Percentiles rank a stretch among this genome's conserved stretches.
phyloP scores from a whole-genome alignment of 2,888 invertebrate genomes.

The Rapana venosa region DNA sequence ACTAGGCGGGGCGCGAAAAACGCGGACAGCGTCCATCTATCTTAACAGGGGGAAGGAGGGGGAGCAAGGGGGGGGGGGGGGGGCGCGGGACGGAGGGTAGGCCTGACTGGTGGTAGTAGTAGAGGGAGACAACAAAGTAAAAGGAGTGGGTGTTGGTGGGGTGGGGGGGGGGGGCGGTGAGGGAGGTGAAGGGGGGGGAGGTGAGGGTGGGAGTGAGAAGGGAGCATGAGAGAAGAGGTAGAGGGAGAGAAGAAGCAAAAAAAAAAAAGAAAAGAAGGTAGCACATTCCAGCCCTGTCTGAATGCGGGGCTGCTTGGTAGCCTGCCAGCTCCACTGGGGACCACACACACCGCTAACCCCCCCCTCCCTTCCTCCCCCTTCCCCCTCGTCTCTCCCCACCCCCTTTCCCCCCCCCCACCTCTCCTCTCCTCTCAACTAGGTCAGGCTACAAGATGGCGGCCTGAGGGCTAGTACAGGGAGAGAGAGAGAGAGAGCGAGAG shows the following conservation, averaged over 20 bases:
- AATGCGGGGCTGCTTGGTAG: slow-evolving; percentile 35
- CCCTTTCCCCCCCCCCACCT: slow-evolving; percentile 35
- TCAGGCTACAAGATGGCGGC: slow-evolving; percentile 72
- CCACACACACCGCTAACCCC: slow-evolving; percentile 59
- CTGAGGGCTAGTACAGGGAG: not conserved
- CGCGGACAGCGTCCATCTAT: not conserved
- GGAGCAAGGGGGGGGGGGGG: not conserved
- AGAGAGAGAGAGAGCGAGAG: not conserved
- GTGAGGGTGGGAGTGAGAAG: not conserved
- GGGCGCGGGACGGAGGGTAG: not conserved
- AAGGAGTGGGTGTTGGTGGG: not conserved
- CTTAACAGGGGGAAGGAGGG: not conserved
- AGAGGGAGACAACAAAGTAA: not conserved
- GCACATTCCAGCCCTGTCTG: slow-evolving; percentile 40
- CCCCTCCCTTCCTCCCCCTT: slow-evolving; percentile 40
- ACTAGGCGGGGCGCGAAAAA: not conserved
- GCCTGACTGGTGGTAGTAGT: no score
- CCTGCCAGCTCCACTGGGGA: slow-evolving; percentile 51
- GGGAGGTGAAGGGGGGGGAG: not conserved
- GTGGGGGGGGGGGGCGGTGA: not conserved
- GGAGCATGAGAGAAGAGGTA: not conserved
- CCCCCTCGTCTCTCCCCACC: not conserved
- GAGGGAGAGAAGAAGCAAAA: not conserved
- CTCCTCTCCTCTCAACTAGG: slow-evolving; percentile 58
- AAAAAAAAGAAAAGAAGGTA: not conserved